phyloP scores from a whole-genome alignment of 2,888 invertebrate species.

The Latrodectus hesperus region DNA sequence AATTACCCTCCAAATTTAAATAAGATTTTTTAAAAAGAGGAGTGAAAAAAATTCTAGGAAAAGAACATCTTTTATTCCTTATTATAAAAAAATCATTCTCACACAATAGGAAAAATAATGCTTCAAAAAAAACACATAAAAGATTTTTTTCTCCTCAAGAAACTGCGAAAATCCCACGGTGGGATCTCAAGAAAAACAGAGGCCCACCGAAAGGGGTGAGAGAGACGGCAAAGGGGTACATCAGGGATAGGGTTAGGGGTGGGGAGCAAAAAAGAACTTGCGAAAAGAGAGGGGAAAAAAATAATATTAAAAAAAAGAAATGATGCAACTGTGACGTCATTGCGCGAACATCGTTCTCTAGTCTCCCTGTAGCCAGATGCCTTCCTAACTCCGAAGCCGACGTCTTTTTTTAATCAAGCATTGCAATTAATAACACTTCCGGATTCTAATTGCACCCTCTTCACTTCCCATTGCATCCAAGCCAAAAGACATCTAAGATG shows the following conservation, averaged over 20 bases:
- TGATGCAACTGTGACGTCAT: constrained; percentile 49
- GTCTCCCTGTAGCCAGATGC: constrained; percentile 24
- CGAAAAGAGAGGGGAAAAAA: constrained; percentile 50
- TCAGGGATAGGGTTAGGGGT: constrained; percentile 34
- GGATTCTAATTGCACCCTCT: no score
- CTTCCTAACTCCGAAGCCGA: constrained; percentile 23
- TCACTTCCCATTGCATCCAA: no score
- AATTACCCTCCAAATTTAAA: no score
- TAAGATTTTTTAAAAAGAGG: no score
- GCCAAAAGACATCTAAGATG: neutral
- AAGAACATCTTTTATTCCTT: neutral
- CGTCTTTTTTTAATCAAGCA: constrained; percentile 16
- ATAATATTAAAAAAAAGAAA: constrained; percentile 22
- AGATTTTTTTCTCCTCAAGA: constrained; percentile 21
- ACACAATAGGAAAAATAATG: neutral
- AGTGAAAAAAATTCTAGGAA: neutral
- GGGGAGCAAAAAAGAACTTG: constrained; percentile 3
- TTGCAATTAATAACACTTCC: constrained; percentile 30
- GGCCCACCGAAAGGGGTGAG: constrained; percentile 31
- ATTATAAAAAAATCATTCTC: neutral
- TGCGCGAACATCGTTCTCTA: constrained; percentile 32
- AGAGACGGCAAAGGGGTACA: constrained; percentile 38
- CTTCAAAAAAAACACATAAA: neutral
- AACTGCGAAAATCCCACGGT: constrained; percentile 55
- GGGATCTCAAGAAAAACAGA: neutral